phyloP scores from a whole-genome alignment of 1,140 invertebrate genomes.

The Bombus sibiricus region DNA sequence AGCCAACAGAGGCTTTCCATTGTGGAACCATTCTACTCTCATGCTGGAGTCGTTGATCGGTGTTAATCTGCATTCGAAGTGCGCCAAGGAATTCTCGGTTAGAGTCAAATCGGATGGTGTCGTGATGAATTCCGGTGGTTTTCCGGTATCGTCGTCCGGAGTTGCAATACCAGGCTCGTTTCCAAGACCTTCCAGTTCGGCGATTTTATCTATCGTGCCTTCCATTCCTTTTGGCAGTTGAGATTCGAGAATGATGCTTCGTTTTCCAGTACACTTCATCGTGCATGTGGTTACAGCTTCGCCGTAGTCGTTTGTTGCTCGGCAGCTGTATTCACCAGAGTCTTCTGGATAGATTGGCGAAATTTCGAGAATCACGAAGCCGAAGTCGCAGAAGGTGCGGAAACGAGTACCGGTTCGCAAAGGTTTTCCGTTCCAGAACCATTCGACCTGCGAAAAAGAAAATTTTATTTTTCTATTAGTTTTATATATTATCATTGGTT shows the following conservation, averaged over 20 bases:
- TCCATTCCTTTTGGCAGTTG: slow-evolving; percentile 96
- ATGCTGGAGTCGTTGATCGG: slow-evolving; percentile 96
- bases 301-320: slow-evolving; percentile 94
- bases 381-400: slow-evolving; percentile 97
- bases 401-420: slow-evolving; percentile 94
- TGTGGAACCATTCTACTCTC: slow-evolving; percentile 98
- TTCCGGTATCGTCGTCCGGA: slow-evolving; percentile 92
- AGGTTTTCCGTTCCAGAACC: slow-evolving; percentile 97
- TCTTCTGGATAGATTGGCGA: slow-evolving; percentile 97
- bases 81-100: slow-evolving; percentile 94
- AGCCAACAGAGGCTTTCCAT: slow-evolving; percentile 94
- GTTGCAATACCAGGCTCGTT: slow-evolving; percentile 84
- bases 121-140: slow-evolving; percentile 96
- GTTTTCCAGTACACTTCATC: slow-evolving; percentile 95
- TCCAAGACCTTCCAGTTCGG: slow-evolving; percentile 94
- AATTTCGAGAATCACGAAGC: slow-evolving; percentile 96
- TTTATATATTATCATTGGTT: background rate
- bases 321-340: slow-evolving; percentile 95
- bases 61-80: slow-evolving; percentile 94
- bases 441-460: slow-evolving; percentile 88
- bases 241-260: slow-evolving; percentile 95
- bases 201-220: slow-evolving; percentile 96
- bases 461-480: background rate
- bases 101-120: slow-evolving; percentile 92
- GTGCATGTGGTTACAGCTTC: slow-evolving; percentile 96